Evolutionary conservation across 1,140 invertebrate genomes (phyloP), one percentile per base, ranked within the genome.

Genomic region (Phocides pigmalion): DNA sequence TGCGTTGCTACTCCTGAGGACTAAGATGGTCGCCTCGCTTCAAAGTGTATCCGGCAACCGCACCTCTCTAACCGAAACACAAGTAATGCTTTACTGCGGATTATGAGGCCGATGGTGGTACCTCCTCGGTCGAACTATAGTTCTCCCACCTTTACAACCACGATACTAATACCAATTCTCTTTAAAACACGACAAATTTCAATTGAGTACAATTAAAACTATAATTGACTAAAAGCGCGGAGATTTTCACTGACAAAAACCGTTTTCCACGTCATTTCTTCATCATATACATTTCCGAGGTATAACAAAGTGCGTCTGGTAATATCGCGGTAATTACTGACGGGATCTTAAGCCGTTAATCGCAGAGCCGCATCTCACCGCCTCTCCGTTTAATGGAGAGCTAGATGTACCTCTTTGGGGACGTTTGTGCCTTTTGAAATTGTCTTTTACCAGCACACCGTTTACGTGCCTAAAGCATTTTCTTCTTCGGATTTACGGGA

Each of bases 331-430:
- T 72, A 75, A 78, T 78, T 75, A 71, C 76, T 75, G 72, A 68
- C 66, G 63, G 65, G 70, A 76, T 79, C 76, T 79, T 79, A 79
- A 79, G 73, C 74, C 67, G 72, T 62, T 79, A 79, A 79, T 76
- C 76, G 74, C 67, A 62, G 72, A 70, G 70, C 49, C 68, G 68
- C 68, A 78, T 75, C 75, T 74, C 69, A 68, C 65, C 20, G 49
- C 39, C 74, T 79, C 76, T 69, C 58, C 62, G 64, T 64, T 70
- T 78, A 78, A 78, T 78, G 76, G 76, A 78, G 70, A 75, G 41
- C 70, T 32, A 61, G 62, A 15, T 59, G 54, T 59, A 44, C 62
- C 72, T 69, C 72, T 74, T 74, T 68, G 66, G 46, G 53, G 62
- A 62, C 68, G 53, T 75, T 75, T 78, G 75, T 79, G 69, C 67